phyloP scores from a whole-genome alignment of 2,888 invertebrate genomes.

The Tetragonula carbonaria region DNA sequence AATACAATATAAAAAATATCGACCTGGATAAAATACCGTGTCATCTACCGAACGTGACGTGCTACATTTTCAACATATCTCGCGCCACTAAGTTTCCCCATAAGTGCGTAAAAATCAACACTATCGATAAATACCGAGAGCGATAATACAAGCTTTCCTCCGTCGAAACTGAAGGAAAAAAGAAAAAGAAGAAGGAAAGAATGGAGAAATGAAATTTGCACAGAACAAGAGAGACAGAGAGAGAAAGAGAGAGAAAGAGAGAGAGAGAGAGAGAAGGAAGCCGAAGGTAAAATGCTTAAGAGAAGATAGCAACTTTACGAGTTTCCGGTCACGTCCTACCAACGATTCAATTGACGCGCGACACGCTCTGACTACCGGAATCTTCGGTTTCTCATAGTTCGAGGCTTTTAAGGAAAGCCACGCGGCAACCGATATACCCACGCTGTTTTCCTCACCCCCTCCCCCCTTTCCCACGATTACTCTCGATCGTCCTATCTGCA shows the following conservation, averaged over 20 bases:
- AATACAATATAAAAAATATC: too few species aligned
- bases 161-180: neutral
- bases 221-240: neutral
- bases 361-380: constrained; percentile 72
- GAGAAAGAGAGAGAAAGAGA: neutral
- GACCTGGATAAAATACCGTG: too few species aligned
- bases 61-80: too few species aligned
- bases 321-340: constrained; percentile 80
- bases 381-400: constrained; percentile 73
- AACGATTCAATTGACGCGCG: constrained; percentile 81
- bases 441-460: neutral
- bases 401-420: constrained; percentile 55
- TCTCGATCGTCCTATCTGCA: neutral
- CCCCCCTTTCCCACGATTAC: neutral
- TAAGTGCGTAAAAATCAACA: neutral
- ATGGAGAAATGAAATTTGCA: neutral
- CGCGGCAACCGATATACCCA: constrained; percentile 20
- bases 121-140: neutral
- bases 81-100: neutral
- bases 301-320: constrained; percentile 57
- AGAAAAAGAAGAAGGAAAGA: neutral
- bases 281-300: constrained; percentile 58
- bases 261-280: neutral
- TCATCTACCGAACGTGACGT: too few species aligned
- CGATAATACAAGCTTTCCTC: neutral